Percentiles rank a stretch among this genome's conserved stretches.
phyloP scores from a whole-genome alignment of 2,113 vertebrate genomes.

The Oncorhynchus mykiss region DNA sequence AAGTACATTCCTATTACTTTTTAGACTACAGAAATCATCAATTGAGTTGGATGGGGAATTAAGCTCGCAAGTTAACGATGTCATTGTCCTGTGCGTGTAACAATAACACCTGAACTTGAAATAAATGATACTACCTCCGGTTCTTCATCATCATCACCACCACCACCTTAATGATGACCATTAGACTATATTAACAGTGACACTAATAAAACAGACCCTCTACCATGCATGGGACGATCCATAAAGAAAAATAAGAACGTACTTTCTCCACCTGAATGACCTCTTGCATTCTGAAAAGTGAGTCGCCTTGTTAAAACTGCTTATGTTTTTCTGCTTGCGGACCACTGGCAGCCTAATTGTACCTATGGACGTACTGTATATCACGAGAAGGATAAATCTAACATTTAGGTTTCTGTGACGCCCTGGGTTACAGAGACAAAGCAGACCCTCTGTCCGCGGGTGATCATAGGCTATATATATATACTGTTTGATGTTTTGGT shows the following conservation, averaged over 20 bases:
- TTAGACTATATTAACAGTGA: not conserved
- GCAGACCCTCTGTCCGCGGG: too few species aligned
- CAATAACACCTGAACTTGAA: too few species aligned
- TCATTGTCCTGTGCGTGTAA: too few species aligned
- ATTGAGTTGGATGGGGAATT: too few species aligned
- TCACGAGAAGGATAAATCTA: constrained; percentile 55
- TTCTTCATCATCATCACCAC: not conserved
- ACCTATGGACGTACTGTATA: not conserved
- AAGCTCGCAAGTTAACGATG: too few species aligned
- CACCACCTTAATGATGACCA: not conserved
- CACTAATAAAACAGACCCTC: not conserved
- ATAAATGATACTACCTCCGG: too few species aligned
- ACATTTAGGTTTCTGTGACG: constrained; percentile 26
- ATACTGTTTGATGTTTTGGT: too few species aligned
- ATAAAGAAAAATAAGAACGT: too few species aligned
- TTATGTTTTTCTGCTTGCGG: not conserved
- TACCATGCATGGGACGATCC: too few species aligned
- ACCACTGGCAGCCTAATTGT: not conserved
- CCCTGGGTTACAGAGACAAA: not conserved
- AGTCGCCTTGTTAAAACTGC: not conserved
- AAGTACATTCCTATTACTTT: too few species aligned
- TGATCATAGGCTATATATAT: too few species aligned
- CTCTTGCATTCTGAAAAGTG: not conserved
- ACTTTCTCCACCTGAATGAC: not conserved
- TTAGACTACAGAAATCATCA: too few species aligned